These are phyloP conservation scores for Junco hyemalis DNA, from an alignment of 2,113 vertebrate species.

Conservation along the genomic window DNA sequence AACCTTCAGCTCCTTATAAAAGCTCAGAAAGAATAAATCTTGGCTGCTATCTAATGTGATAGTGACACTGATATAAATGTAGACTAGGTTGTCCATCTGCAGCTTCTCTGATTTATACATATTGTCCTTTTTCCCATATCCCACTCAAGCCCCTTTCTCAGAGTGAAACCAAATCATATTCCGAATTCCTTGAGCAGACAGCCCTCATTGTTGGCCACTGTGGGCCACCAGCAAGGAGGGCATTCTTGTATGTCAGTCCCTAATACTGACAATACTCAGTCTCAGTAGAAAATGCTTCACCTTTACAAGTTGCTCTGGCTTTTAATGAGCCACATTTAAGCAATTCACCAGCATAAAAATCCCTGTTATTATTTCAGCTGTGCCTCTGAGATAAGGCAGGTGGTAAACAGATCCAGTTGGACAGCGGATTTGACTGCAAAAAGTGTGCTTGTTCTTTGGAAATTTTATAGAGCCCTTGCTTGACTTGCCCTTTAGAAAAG, in stretches of 20 bases:
- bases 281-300: neutral
- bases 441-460: slow-evolving; percentile 25
- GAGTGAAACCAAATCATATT: neutral
- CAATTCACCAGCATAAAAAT: slow-evolving; percentile 26
- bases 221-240: neutral
- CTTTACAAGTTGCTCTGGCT: neutral
- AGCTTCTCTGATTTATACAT: neutral
- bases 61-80: neutral
- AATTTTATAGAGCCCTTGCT: neutral
- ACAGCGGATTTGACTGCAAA: slow-evolving; percentile 46
- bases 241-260: neutral
- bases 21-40: neutral
- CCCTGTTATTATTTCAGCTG: slow-evolving; percentile 59
- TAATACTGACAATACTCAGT: neutral
- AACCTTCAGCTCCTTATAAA: neutral
- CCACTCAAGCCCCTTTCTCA: neutral
- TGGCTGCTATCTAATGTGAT: neutral
- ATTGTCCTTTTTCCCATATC: neutral
- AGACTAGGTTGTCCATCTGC: neutral
- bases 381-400: slow-evolving; percentile 60
- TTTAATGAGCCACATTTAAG: slow-evolving; percentile 48
- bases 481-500: slow-evolving; percentile 67
- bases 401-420: slow-evolving; percentile 62
- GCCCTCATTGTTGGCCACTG: neutral
- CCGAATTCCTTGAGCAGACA: neutral